Evolutionary conservation across 2,888 invertebrate species (phyloP), one percentile per base, ranked within the genome.

Genomic region (Tricholauxania praeusta): DNA sequence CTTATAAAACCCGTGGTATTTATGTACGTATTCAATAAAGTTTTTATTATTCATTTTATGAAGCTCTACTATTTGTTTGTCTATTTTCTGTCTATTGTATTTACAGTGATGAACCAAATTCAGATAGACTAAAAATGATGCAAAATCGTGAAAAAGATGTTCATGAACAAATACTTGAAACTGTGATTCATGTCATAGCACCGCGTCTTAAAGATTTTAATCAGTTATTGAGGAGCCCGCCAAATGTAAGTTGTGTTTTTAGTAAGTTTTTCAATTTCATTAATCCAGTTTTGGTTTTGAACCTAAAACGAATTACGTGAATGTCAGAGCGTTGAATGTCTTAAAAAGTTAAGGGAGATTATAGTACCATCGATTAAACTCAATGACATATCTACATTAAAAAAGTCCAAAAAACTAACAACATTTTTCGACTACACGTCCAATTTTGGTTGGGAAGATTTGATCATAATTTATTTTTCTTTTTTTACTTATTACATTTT

Each of bases 201-300:
- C 91, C 91, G 79, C 90, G 92, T 80, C 87, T 95, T 77, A 90
- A 91, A 84, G 91, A 92, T 83, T 91, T 94, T 83, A 92, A 93
- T 84, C 87, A 90, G 81, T 85, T 94, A 77, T 82, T 88, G 65
- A 80, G 91, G 76, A 90, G 92, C 82, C 94, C 94, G 80, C 94
- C 94, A 82, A 89, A 90, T 87, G 93, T 93, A 85, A 87, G 86
- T 82, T 10, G n/a, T 28, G 62, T 22, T 19, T 32, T 4, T n/a
- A n/a, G n/a, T n/a, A n/a, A n/a, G n/a, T n/a, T n/a, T n/a, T n/a
- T n/a, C n/a, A n/a, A n/a, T n/a, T n/a, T n/a, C n/a, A n/a, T n/a
- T n/a, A n/a, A n/a, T n/a, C n/a, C n/a, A n/a, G n/a, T n/a, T n/a
- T n/a, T n/a, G n/a, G n/a, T n/a, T n/a, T n/a, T n/a, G n/a, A n/a